Conservation (phyloP, 2,113 vertebrate genomes). For the Anser cygnoides region DNA sequence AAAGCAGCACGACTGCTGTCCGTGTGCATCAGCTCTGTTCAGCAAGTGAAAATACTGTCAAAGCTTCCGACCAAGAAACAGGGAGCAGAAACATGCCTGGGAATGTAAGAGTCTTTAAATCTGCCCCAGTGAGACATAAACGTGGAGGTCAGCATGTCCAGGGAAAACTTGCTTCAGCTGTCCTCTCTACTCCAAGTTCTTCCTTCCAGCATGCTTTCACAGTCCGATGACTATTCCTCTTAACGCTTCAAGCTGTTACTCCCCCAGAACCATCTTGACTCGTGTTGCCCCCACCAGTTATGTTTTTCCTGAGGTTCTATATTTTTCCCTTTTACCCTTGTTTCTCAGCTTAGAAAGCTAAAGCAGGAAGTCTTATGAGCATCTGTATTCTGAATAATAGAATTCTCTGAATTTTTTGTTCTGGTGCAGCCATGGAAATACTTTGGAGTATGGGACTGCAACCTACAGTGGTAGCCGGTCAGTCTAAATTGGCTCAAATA, state of each 20-base stretch:
- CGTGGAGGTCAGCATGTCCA: neutral
- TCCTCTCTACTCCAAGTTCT: neutral
- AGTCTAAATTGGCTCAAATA: neutral
- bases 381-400: neutral
- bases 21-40: neutral
- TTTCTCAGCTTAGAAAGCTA: neutral
- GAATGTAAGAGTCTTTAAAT: neutral
- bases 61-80: neutral
- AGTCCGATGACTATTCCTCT: neutral
- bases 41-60: neutral
- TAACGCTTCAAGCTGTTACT: neutral
- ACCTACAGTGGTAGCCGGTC: neutral
- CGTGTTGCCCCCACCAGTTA: neutral
- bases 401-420: neutral
- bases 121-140: neutral
- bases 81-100: neutral
- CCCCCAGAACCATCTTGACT: neutral
- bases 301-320: neutral
- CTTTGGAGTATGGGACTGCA: neutral
- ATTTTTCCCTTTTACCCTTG: neutral
- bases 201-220: neutral
- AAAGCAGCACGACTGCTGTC: neutral
- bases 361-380: neutral
- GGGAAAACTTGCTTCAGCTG: neutral
- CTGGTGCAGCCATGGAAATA: neutral